These are phyloP conservation scores for Notarius lentiginosus DNA, from an alignment of 2,113 vertebrate species.

Conservation along the genomic window DNA sequence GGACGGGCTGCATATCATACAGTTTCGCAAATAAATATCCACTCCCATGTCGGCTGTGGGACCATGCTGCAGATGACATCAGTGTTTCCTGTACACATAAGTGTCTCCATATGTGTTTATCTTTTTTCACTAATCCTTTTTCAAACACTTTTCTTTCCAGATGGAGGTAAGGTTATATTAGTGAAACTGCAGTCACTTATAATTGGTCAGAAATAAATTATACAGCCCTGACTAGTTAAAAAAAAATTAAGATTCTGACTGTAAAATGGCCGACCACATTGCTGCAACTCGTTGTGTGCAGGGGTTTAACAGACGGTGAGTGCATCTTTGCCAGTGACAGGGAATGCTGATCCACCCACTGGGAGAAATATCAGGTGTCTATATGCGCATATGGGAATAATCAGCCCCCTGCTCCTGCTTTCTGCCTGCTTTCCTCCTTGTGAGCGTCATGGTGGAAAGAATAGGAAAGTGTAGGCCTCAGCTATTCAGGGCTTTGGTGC, in stretches of 20 bases:
- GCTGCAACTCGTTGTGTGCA: background rate
- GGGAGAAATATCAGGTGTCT: conserved; percentile 72
- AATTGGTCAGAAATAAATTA: background rate
- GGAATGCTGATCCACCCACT: conserved; percentile 71
- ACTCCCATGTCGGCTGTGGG: conserved; percentile 48
- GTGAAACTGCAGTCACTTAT: background rate
- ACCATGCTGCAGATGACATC: conserved; percentile 30
- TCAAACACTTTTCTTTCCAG: background rate
- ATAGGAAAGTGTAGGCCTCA: conserved; percentile 42
- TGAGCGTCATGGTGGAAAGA: conserved; percentile 24
- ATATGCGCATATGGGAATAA: conserved; percentile 69
- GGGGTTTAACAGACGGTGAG: conserved; percentile 56
- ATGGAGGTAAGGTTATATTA: background rate
- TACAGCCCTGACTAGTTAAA: background rate
- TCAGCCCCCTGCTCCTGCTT: conserved; percentile 50
- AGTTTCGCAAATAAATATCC: conserved; percentile 51
- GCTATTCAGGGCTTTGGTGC: conserved; percentile 29
- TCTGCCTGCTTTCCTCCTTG: conserved; percentile 7
- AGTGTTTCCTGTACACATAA: conserved; percentile 38
- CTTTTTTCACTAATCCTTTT: background rate
- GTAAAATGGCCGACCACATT: background rate
- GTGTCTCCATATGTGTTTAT: conserved; percentile 7
- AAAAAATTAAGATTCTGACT: background rate
- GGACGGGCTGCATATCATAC: conserved; percentile 2
- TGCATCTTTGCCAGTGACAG: conserved; percentile 63